Evolutionary conservation across 2,113 vertebrate species (phyloP).

Genomic region (Phylloscopus whistleri): DNA sequence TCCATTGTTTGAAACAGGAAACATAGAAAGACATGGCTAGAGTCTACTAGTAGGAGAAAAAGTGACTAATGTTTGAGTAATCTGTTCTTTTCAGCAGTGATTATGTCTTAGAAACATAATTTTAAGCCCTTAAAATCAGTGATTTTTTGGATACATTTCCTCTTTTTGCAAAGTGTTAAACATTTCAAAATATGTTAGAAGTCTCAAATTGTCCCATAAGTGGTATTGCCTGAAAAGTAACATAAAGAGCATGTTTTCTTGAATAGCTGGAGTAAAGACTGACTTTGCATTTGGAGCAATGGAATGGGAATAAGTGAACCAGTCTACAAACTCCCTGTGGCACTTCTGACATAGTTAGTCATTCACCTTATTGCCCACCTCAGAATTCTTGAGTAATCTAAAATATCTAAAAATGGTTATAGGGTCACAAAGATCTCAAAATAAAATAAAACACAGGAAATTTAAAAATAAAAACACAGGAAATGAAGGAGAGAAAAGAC

Average conservation of each 20-base stretch:
- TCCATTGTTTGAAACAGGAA: background rate
- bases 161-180: background rate
- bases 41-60: background rate
- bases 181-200: background rate
- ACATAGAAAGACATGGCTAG: background rate
- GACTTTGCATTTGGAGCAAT: background rate
- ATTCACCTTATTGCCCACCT: background rate
- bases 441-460: background rate
- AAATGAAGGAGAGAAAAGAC: background rate
- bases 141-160: background rate
- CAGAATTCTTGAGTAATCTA: background rate
- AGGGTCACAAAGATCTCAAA: background rate
- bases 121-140: background rate
- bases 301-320: background rate
- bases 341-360: background rate
- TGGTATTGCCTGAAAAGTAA: background rate
- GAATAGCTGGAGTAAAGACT: background rate
- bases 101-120: background rate
- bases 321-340: background rate
- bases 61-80: background rate
- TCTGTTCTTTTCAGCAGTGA: background rate
- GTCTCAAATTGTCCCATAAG: background rate
- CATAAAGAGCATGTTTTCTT: background rate
- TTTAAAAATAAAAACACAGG: background rate
- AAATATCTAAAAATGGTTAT: background rate